Base-by-base conservation (phyloP, 37 sponge, comb jelly and placozoan species). In the Halichondria panicea region DNA sequence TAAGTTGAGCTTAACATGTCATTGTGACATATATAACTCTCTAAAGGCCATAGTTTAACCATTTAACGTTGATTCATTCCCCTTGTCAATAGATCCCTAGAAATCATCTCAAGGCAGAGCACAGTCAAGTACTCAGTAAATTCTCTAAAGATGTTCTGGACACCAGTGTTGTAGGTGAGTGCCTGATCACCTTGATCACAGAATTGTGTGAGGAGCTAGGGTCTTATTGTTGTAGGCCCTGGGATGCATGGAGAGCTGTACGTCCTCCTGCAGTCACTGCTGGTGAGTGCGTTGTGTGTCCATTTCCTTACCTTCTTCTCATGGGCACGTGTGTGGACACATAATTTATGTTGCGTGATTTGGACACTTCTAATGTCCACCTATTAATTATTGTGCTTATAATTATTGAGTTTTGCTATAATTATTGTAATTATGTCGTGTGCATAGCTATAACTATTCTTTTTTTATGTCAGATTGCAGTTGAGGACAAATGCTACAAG, bases 181-280 rank as follows among this genome's bases (percentile, higher is more conserved):
- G 52, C 52, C 11, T 11, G 11, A 48, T 15, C 11, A 11, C 11
- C 13, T 15, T 48, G 11, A 15, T 48, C 13, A 18, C 11, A 48
- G 13, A 48, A 18, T 11, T 48, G 15, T 15, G 15, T 48, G 52
- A 18, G 52, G 11, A 15, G 52, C 11, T 48, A 48, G 15, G 59
- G 25, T 58, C 7, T 30, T 58, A 7, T 7, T 15, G 6, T 18
- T 30, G 7, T 18, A 12, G n/a, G 27, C 22, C 39, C 55, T 30
- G 71, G 58, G 22, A 4, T 68, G 70, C 31, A 70, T 19, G 12
- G 24, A 1, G 62, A 80, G 9, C 33, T 21, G 43, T 69, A 70
- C 71, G 45, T 80, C 1, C 38, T 80, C 22, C 71, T 80, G 35
- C 80, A 80, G 25, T 80, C 80, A 27, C 63, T 80, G 22, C 70